Percentiles rank a stretch among this genome's conserved stretches.
Conservation (phyloP, 2,888 invertebrate genomes). For the Caenorhabditis sp. region DNA sequence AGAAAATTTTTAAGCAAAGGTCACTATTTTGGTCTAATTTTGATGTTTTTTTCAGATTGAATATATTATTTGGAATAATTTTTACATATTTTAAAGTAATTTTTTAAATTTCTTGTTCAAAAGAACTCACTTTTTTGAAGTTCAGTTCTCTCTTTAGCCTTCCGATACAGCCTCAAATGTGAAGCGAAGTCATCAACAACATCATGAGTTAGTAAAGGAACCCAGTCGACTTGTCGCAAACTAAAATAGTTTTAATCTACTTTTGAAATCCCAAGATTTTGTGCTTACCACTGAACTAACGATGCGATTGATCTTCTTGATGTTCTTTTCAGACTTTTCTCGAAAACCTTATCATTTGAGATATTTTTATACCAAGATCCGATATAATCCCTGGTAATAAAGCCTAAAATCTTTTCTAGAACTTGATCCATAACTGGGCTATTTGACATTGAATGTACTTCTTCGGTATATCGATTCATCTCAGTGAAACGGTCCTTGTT, state of each 20-base stretch:
- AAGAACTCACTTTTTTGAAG: constrained; percentile 34
- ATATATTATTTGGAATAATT: no score
- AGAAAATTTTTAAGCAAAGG: no score
- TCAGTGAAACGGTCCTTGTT: constrained; percentile 40
- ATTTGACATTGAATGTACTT: constrained; percentile 54
- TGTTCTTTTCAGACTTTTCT: constrained; percentile 59
- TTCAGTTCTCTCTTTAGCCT: constrained; percentile 76
- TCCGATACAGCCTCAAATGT: constrained; percentile 85
- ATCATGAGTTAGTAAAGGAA: constrained; percentile 84
- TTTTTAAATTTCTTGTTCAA: no score
- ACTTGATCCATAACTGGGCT: constrained; percentile 51
- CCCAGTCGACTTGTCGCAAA: constrained; percentile 82
- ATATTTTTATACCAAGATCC: constrained; percentile 68
- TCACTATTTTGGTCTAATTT: no score
- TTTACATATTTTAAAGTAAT: no score
- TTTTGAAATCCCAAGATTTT: no score
- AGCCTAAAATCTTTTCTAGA: constrained; percentile 60
- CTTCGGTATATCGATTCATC: constrained; percentile 28
- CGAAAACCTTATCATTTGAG: constrained; percentile 60
- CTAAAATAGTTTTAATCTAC: no score
- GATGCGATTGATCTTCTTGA: constrained; percentile 60
- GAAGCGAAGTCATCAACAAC: constrained; percentile 89
- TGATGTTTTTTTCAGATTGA: no score
- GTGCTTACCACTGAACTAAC: constrained; percentile 59
- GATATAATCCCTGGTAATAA: constrained; percentile 66